These are phyloP conservation scores for Coregonus sp. DNA, from an alignment of 2,797 vertebrate species.

Conservation along the genomic window DNA sequence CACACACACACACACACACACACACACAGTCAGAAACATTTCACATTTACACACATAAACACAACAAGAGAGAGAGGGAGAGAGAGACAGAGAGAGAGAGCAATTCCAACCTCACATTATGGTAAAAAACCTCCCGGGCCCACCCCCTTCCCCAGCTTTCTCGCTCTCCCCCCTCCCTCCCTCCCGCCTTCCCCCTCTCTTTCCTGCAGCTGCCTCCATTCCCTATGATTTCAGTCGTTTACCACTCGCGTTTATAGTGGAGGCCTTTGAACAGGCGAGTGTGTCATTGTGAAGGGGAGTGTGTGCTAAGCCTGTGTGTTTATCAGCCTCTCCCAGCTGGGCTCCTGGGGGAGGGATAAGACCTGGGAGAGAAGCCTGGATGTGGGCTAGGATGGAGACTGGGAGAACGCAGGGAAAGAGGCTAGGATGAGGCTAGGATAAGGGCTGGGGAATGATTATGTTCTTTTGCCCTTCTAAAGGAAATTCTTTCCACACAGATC, in stretches of 20 bases:
- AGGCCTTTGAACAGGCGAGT: slow-evolving; percentile 69
- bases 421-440: not conserved
- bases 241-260: slow-evolving; percentile 62
- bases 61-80: not conserved
- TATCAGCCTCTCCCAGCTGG: slow-evolving; percentile 80
- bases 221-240: slow-evolving; percentile 60
- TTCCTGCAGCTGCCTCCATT: slow-evolving; percentile 52
- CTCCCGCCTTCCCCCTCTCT: slow-evolving; percentile 7
- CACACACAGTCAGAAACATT: not conserved
- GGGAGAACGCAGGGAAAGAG: not conserved
- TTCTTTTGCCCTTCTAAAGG: not conserved
- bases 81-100: slow-evolving; percentile 7
- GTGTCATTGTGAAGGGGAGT: slow-evolving; percentile 65
- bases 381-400: slow-evolving; percentile 6
- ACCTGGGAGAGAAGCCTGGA: slow-evolving; percentile 19
- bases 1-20: not conserved
- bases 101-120: slow-evolving; percentile 11
- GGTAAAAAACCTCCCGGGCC: slow-evolving; percentile 35
- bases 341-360: slow-evolving; percentile 63
- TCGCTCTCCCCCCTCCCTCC: slow-evolving; percentile 3
- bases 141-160: slow-evolving; percentile 16
- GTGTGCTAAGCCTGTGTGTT: slow-evolving; percentile 71
- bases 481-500: not conserved
- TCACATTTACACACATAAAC: not conserved
- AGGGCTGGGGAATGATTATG: not conserved